These are phyloP conservation scores for Hypselothyrea guttata DNA, from an alignment of 2,888 invertebrate species.

Conservation along the genomic window DNA sequence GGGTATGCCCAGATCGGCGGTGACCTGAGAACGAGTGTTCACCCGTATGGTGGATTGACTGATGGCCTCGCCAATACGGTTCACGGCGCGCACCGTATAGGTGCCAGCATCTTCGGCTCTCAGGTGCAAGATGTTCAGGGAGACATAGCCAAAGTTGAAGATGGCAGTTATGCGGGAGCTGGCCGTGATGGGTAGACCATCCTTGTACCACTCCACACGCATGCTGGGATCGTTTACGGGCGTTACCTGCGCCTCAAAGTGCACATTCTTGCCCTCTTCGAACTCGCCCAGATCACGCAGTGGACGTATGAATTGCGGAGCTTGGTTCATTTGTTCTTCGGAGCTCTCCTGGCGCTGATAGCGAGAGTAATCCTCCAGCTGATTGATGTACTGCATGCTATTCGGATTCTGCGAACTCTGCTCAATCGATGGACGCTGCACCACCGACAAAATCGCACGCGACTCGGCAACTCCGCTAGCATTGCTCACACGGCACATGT, in stretches of 20 bases:
- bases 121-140: conserved; percentile 98
- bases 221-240: conserved; percentile 96
- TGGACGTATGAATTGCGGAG: conserved; percentile 94
- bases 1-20: conserved; percentile 93
- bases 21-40: conserved; percentile 90
- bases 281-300: conserved; percentile 93
- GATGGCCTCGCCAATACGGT: conserved; percentile 94
- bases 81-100: conserved; percentile 95
- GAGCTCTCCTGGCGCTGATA: conserved; percentile 93
- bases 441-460: conserved; percentile 90
- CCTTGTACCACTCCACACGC: conserved; percentile 98
- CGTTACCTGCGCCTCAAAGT: conserved; percentile 95
- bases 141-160: conserved; percentile 99
- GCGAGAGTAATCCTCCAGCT: conserved; percentile 94
- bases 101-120: conserved; percentile 98
- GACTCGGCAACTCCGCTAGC: conserved; percentile 94
- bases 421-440: conserved; percentile 92
- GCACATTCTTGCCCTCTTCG: conserved; percentile 94
- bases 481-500: conserved; percentile 93
- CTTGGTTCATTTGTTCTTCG: conserved; percentile 90
- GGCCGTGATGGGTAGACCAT: conserved; percentile 96
- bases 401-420: conserved; percentile 95
- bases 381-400: conserved; percentile 94
- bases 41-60: conserved; percentile 91
- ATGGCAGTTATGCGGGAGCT: conserved; percentile 98